phyloP scores from a whole-genome alignment of 1,140 invertebrate species.

The Arion vulgaris region DNA sequence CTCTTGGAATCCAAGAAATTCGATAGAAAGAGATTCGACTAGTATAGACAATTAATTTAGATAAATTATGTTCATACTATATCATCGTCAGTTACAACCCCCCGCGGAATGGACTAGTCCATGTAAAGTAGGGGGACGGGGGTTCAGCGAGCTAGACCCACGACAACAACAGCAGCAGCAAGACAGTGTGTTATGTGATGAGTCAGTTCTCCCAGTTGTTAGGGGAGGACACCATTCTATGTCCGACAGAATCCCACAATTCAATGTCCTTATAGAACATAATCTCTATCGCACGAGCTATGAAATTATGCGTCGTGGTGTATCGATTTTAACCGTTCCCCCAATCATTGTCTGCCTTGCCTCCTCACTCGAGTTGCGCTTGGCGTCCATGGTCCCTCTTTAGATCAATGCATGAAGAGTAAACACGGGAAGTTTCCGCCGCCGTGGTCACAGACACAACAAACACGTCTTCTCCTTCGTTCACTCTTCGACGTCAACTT shows the following conservation, averaged over 20 bases:
- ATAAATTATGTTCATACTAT: constrained; percentile 33
- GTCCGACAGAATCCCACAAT: background rate
- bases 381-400: background rate
- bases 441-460: no score
- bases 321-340: background rate
- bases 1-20: no score
- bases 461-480: no score
- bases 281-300: background rate
- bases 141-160: background rate
- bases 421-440: background rate
- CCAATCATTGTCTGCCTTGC: background rate
- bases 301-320: background rate
- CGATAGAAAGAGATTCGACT: background rate
- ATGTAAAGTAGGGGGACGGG: background rate
- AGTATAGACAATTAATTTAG: constrained; percentile 9
- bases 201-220: background rate
- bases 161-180: background rate
- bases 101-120: constrained; percentile 6
- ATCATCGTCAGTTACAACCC: constrained; percentile 1
- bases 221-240: background rate
- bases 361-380: background rate
- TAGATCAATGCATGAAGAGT: background rate
- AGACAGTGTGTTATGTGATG: background rate
- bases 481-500: no score
- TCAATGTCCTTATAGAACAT: background rate